Evolutionary conservation across 2,113 vertebrate species (phyloP), one percentile per base, ranked within the genome.

Genomic region (Benitochromis conjunctus): DNA sequence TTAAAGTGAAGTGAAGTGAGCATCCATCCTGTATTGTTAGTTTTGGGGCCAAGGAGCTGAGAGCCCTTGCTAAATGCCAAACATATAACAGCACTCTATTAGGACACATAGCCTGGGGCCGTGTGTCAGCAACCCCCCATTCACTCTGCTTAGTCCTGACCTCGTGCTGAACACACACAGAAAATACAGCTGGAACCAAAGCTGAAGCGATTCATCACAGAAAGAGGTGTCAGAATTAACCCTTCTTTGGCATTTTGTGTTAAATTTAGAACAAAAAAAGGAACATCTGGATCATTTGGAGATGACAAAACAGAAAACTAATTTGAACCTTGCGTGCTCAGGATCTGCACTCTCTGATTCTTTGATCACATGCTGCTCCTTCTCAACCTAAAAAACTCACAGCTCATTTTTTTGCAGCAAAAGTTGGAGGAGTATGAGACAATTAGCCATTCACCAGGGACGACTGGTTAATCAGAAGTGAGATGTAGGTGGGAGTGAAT

Each of bases 391-490:
- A 84, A 86, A 91, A 85, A 79, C 88, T 29, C 55, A 13, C 81
- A 86, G 80, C 89, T 93, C 79, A 24, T 92, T 91, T 91, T 92
- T 92, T 89, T 62, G 53, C 19, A 46, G 86, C 9, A 71, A 89
- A 87, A 88, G 89, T 58, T 77, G 60, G 79, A 90, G 83, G 85
- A 87, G 86, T 74, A 85, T 12, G 29, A 91, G 83, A 93, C 90
- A 92, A 93, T 92, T 88, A 94, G 84, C 56, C 12, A 29, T 85
- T 90, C 90, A 84, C 80, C 1, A 3, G 87, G 82, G 85, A 84
- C 79, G 60, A 84, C 85, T 82, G 86, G 79, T 83, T 86, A 85
- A 86, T 91, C 83, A 81, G 79, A 64, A 9, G 81, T 7, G 18
- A 19, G n/a, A 74, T 36, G 51, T 60, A 43, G 46, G 34, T 12